Percentiles rank a stretch among this genome's conserved stretches.
These are phyloP conservation scores for Drosophila seguyi DNA, from an alignment of 1,140 invertebrate species.

Conservation along the genomic window DNA sequence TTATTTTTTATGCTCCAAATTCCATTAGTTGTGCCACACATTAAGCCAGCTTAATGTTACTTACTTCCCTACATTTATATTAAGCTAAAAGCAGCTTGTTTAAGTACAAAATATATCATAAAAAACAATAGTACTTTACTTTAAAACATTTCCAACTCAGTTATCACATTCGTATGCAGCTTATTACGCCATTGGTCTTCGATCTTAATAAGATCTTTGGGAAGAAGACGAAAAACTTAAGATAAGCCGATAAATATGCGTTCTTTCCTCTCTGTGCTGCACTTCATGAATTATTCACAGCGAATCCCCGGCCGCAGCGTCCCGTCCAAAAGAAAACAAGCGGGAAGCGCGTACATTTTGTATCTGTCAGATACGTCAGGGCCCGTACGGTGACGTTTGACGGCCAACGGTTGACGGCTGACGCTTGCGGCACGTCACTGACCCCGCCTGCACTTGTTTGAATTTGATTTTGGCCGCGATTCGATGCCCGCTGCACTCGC, in stretches of 20 bases:
- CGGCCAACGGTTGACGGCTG: slow-evolving; percentile 32
- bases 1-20: background rate
- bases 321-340: slow-evolving; percentile 25
- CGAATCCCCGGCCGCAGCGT: slow-evolving; percentile 33
- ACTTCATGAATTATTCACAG: slow-evolving; percentile 71
- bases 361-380: slow-evolving; percentile 66
- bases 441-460: slow-evolving; percentile 61
- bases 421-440: slow-evolving; percentile 55
- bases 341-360: slow-evolving; percentile 30
- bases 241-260: slow-evolving; percentile 13
- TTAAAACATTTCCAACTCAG: background rate
- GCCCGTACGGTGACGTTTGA: slow-evolving; percentile 29
- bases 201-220: slow-evolving; percentile 14
- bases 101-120: background rate
- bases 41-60: background rate
- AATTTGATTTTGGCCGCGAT: slow-evolving; percentile 61
- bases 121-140: background rate
- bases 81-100: background rate
- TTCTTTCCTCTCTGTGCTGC: slow-evolving; percentile 26
- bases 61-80: background rate
- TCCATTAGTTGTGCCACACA: background rate
- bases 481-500: slow-evolving; percentile 42
- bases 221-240: background rate
- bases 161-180: slow-evolving; percentile 4
- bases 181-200: background rate